Evolutionary conservation across 2,888 invertebrate genomes (phyloP).

Genomic region (Caenorhabditis japonica): DNA sequence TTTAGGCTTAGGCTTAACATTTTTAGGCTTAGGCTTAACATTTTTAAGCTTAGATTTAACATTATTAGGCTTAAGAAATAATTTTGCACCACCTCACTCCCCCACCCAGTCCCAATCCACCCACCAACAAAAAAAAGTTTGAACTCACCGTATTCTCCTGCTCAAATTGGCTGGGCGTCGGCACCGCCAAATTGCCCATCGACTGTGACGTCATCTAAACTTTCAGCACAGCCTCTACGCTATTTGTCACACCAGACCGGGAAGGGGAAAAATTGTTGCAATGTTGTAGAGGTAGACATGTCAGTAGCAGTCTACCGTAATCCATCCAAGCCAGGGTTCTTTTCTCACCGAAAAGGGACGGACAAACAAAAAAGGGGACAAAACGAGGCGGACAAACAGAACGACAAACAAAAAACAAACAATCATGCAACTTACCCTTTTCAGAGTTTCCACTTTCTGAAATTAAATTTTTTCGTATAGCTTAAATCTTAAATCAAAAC

Average conservation of each 20-base stretch:
- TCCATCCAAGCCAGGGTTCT: conserved; percentile 37
- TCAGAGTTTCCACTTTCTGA: conserved; percentile 73
- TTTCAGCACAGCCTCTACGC: conserved; percentile 19
- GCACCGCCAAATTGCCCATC: conserved; percentile 42
- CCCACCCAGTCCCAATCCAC: too few species aligned
- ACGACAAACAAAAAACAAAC: conserved; percentile 11
- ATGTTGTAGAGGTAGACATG: conserved; percentile 14
- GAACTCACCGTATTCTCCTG: conserved; percentile 29
- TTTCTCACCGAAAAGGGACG: conserved; percentile 24
- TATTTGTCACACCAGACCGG: conserved; percentile 4
- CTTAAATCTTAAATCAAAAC: neutral
- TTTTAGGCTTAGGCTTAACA: too few species aligned
- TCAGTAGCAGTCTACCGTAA: conserved; percentile 23
- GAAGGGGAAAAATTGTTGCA: neutral
- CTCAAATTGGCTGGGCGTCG: conserved; percentile 44
- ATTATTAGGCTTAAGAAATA: too few species aligned
- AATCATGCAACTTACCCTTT: conserved; percentile 70
- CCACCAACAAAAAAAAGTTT: too few species aligned
- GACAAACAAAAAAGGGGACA: conserved; percentile 32
- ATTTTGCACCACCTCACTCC: too few species aligned
- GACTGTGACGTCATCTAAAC: conserved; percentile 54
- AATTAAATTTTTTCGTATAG: conserved; percentile 3
- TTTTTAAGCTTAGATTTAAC: too few species aligned
- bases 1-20: too few species aligned
- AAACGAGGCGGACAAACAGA: conserved; percentile 42